phyloP scores from a whole-genome alignment of 23 tunicate species.

The Botrylloides violaceus region DNA sequence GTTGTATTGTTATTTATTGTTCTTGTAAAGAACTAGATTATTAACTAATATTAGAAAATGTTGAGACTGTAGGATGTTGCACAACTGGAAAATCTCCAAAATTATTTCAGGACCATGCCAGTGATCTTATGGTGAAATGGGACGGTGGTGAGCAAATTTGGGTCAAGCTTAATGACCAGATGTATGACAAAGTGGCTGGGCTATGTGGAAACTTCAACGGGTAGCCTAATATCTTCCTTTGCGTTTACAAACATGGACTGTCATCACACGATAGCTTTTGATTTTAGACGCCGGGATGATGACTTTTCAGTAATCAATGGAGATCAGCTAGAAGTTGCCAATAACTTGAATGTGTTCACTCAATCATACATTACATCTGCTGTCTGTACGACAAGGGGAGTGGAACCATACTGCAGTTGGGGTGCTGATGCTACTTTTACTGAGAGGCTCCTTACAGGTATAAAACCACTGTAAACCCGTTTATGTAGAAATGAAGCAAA shows the following conservation, averaged over 20 bases:
- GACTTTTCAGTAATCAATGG: conserved; percentile 74
- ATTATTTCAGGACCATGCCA: conserved; percentile 40
- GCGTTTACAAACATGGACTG: too few species aligned
- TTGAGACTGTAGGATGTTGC: too few species aligned
- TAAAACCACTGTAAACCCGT: too few species aligned
- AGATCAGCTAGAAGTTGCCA: conserved; percentile 34
- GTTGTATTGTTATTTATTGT: too few species aligned
- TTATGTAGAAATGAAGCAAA: too few species aligned
- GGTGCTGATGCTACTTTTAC: conserved; percentile 40
- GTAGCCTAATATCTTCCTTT: conserved; percentile 19
- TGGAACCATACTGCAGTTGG: conserved; percentile 82
- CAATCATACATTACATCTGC: conserved; percentile 73
- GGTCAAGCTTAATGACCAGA: conserved; percentile 86
- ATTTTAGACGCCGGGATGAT: conserved; percentile 53
- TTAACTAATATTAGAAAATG: too few species aligned
- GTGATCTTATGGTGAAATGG: conserved; percentile 89
- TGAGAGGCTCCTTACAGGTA: conserved; percentile 74
- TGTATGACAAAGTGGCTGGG: conserved; percentile 85
- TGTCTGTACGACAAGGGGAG: conserved; percentile 54
- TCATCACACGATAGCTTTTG: neutral
- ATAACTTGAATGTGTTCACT: conserved; percentile 64
- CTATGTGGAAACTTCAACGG: conserved; percentile 96
- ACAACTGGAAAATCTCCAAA: too few species aligned
- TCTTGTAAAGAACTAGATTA: too few species aligned
- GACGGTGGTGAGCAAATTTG: conserved; percentile 94